A percentile compares a stretch with the other conserved stretches of the same genome.
These are phyloP conservation scores for Corythaixoides concolor DNA, from an alignment of 2,113 vertebrate genomes.

Conservation along the genomic window DNA sequence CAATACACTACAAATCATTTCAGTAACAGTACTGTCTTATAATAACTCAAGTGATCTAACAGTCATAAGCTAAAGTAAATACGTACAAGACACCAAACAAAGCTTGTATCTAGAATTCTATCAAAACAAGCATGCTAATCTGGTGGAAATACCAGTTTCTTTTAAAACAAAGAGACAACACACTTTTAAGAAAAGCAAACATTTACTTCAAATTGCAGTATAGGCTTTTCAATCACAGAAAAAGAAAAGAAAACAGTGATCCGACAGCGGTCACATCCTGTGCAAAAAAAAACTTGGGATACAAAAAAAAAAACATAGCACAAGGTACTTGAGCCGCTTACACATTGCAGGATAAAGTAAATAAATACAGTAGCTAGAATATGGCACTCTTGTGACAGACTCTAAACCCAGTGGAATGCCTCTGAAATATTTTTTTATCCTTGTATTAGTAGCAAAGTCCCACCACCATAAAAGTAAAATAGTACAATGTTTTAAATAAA, in stretches of 20 bases:
- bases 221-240: conserved; percentile 82
- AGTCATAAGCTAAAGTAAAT: background rate
- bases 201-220: conserved; percentile 81
- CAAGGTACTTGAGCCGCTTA: conserved; percentile 69
- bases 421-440: conserved; percentile 68
- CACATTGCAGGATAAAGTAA: conserved; percentile 71
- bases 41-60: background rate
- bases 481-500: conserved; percentile 80
- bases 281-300: conserved; percentile 67
- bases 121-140: background rate
- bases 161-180: conserved; percentile 33
- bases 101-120: background rate
- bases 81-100: background rate
- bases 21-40: background rate
- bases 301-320: conserved; percentile 70
- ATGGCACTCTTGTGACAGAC: conserved; percentile 72
- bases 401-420: conserved; percentile 75
- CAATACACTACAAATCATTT: background rate
- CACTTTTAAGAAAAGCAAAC: conserved; percentile 78
- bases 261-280: conserved; percentile 78
- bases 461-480: conserved; percentile 76
- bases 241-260: conserved; percentile 76
- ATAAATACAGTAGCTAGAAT: conserved; percentile 78
- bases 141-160: background rate
- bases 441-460: conserved; percentile 80